Percentiles rank a stretch among this genome's conserved stretches.
Evolutionary conservation across 1,140 invertebrate genomes (phyloP).

Genomic region (Trichonephila inaurata): DNA sequence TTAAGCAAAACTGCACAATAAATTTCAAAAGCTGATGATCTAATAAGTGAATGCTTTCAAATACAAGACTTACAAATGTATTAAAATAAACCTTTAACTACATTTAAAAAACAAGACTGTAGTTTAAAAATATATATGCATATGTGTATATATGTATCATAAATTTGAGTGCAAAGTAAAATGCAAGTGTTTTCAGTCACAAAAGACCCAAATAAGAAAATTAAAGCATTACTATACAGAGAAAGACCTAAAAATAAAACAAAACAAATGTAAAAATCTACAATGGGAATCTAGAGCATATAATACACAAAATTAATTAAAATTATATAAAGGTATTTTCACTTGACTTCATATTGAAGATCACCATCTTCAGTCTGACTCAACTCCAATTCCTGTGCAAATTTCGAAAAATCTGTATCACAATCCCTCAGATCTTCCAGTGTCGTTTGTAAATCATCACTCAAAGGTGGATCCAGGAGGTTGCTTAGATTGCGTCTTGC

Average conservation of each 20-base stretch:
- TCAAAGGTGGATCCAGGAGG: conserved; percentile 69
- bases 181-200: conserved; percentile 27
- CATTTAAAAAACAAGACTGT: conserved; percentile 7
- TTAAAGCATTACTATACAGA: conserved; percentile 12
- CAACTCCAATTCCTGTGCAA: conserved; percentile 77
- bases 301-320: neutral
- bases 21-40: neutral
- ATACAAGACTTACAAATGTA: conserved; percentile 32
- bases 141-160: conserved; percentile 19
- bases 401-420: conserved; percentile 79
- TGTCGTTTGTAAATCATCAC: conserved; percentile 78
- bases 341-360: conserved; percentile 45
- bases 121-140: conserved; percentile 37
- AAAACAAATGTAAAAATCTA: conserved; percentile 4
- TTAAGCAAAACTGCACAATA: neutral
- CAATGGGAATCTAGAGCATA: neutral
- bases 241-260: conserved; percentile 2
- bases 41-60: neutral
- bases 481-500: conserved; percentile 61
- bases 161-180: conserved; percentile 32
- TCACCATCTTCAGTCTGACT: conserved; percentile 66
- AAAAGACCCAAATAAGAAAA: conserved; percentile 28
- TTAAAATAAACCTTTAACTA: conserved; percentile 33
- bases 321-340: neutral
- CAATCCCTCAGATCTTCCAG: conserved; percentile 78